These are phyloP conservation scores for Sphyrna mokarran DNA, from an alignment of 2,113 vertebrate species.

Conservation along the genomic window DNA sequence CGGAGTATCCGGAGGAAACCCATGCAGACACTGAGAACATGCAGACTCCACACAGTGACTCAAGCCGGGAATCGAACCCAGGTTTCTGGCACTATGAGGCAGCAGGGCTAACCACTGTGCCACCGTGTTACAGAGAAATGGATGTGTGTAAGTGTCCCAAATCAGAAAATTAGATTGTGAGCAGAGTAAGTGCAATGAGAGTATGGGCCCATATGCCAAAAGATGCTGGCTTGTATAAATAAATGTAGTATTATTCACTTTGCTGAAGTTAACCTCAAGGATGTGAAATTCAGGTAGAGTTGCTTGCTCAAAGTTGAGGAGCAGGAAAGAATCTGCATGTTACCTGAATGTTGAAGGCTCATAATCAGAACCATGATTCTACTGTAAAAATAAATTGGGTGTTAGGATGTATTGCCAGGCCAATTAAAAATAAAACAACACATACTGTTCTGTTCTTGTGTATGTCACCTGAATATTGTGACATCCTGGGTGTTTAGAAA, in stretches of 20 bases:
- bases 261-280: neutral
- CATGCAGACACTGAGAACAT: too few species aligned
- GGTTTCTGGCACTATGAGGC: too few species aligned
- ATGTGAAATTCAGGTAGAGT: neutral
- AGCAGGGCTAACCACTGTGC: too few species aligned
- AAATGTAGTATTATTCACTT: neutral
- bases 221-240: neutral
- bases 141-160: too few species aligned
- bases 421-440: neutral
- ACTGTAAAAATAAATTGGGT: neutral
- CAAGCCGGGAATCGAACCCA: too few species aligned
- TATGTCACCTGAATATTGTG: too few species aligned
- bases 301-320: neutral
- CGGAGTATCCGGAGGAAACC: too few species aligned
- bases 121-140: neutral
- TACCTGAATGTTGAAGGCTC: neutral
- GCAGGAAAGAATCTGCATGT: neutral
- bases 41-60: too few species aligned
- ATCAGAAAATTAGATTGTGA: neutral
- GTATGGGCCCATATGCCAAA: neutral
- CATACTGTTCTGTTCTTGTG: neutral
- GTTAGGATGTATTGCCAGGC: neutral
- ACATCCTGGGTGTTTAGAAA: too few species aligned
- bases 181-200: neutral
- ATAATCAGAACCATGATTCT: neutral